phyloP scores from a whole-genome alignment of 2,888 invertebrate genomes.

The Pyrocoelia pectoralis region DNA sequence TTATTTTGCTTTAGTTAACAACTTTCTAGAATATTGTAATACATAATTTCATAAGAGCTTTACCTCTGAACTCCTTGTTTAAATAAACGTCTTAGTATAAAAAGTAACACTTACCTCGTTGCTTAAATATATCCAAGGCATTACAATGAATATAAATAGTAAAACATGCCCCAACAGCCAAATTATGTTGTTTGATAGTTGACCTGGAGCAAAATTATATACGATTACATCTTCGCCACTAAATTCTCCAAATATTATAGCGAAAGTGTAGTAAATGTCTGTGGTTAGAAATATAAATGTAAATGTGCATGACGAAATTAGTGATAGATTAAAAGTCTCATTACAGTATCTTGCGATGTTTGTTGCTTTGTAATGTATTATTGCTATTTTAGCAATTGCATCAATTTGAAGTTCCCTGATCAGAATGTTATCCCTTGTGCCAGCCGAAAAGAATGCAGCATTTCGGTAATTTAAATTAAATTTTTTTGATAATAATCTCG shows the following conservation, averaged over 20 bases:
- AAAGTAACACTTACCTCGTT: conserved; percentile 4
- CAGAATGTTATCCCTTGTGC: neutral
- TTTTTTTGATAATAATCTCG: neutral
- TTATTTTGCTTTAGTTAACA: too few relatives aligned
- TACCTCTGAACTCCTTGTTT: too few relatives aligned
- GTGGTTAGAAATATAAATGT: neutral
- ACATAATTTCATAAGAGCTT: too few relatives aligned
- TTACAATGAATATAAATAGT: conserved; percentile 1
- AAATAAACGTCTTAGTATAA: too few relatives aligned
- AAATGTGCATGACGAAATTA: neutral
- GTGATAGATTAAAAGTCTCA: neutral
- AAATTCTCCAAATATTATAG: neutral
- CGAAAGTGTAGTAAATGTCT: neutral
- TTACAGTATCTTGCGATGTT: neutral
- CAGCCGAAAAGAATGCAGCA: too few relatives aligned
- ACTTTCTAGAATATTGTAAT: too few relatives aligned
- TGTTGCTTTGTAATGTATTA: neutral
- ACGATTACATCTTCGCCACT: neutral
- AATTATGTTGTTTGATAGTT: neutral
- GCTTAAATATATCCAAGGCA: neutral
- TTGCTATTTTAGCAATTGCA: neutral
- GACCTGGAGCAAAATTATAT: neutral
- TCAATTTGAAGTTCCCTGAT: neutral
- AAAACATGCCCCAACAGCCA: conserved; percentile 1
- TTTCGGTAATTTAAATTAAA: too few relatives aligned